Conservation (phyloP, 2,113 vertebrate species). For the Podarcis raffonei region DNA sequence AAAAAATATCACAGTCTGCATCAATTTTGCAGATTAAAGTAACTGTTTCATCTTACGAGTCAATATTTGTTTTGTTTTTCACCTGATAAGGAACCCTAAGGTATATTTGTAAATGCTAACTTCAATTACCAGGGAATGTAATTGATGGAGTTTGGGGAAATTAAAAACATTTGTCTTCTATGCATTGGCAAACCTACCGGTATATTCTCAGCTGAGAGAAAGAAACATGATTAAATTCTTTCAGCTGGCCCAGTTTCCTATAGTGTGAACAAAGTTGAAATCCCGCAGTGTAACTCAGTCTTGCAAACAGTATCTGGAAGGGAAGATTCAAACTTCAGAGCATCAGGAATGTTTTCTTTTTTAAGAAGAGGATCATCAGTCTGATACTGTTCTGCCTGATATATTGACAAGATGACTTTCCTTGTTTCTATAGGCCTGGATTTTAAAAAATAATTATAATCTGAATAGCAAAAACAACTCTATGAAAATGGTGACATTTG, state of each 20-base stretch:
- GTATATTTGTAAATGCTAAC: constrained; percentile 31
- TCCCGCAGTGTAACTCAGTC: constrained; percentile 50
- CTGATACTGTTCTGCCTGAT: background rate
- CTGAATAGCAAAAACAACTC: background rate
- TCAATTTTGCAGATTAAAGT: constrained; percentile 54
- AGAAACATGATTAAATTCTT: constrained; percentile 43
- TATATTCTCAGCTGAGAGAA: constrained; percentile 41
- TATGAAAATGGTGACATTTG: background rate
- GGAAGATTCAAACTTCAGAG: background rate
- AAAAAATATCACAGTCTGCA: constrained; percentile 11
- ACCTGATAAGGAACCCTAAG: constrained; percentile 42
- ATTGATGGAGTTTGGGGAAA: constrained; percentile 49
- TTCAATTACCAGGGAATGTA: constrained; percentile 54
- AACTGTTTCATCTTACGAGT: constrained; percentile 42
- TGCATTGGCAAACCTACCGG: constrained; percentile 48
- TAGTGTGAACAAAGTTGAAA: constrained; percentile 52
- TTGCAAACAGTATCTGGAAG: background rate
- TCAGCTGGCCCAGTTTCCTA: constrained; percentile 7
- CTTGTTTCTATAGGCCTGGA: background rate
- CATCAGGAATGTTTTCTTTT: background rate
- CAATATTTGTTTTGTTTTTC: constrained; percentile 46
- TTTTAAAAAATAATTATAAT: background rate
- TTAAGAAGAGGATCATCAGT: background rate
- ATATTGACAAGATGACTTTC: background rate
- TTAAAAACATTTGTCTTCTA: constrained; percentile 54